Conservation (phyloP, 2,888 invertebrate genomes). For the Apotomis turbidana region DNA sequence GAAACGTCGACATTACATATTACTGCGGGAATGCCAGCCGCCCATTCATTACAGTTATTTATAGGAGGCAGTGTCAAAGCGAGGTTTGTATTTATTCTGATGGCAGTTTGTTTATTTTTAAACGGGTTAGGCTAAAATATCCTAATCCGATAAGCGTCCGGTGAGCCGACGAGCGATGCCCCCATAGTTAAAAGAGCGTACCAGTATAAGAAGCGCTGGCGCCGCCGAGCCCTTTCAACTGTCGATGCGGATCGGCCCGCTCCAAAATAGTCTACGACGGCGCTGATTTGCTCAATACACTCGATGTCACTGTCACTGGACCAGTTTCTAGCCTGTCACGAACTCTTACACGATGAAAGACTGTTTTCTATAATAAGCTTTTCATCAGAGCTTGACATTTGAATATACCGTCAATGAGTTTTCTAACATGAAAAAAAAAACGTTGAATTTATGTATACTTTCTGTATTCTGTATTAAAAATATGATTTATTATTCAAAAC, state of each 20-base stretch:
- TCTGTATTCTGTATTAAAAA: not conserved
- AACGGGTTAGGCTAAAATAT: constrained; percentile 75
- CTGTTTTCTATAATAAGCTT: constrained; percentile 69
- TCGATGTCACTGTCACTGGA: constrained; percentile 65
- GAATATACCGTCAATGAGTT: constrained; percentile 5
- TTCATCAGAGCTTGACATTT: constrained; percentile 55
- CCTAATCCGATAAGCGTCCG: constrained; percentile 75
- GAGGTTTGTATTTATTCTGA: constrained; percentile 78
- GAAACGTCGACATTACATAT: constrained; percentile 78
- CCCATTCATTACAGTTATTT: constrained; percentile 82
- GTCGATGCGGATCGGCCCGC: constrained; percentile 54
- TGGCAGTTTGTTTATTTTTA: constrained; percentile 79
- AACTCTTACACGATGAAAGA: constrained; percentile 65
- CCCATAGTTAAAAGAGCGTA: constrained; percentile 22
- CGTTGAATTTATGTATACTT: not conserved
- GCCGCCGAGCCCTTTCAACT: constrained; percentile 8
- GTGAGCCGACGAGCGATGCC: constrained; percentile 46
- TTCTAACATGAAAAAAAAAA: not conserved
- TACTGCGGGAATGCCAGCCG: constrained; percentile 73
- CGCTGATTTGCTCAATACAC: constrained; percentile 66
- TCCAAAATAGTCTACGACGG: constrained; percentile 63
- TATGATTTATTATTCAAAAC: not conserved
- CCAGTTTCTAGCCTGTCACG: constrained; percentile 59
- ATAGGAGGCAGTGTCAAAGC: constrained; percentile 80
- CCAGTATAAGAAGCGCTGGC: not conserved